Conservation (phyloP, 2,888 invertebrate species). For the Lochmaea crataegi region DNA sequence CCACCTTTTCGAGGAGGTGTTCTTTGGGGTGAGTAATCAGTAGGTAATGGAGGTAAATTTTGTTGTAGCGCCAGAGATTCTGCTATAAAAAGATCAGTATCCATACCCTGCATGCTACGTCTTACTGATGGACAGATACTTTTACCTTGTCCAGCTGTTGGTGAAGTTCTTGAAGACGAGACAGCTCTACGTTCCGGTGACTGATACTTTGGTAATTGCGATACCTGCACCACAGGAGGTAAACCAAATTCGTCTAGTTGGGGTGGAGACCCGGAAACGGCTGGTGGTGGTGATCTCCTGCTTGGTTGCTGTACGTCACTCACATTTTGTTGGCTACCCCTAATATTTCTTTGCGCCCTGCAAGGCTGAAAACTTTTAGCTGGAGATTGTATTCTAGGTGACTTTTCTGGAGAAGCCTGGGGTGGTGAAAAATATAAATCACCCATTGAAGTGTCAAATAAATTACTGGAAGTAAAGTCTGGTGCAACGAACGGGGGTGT, state of each 20-base stretch:
- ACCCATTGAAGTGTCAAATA: conserved; percentile 1
- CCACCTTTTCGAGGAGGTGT: conserved; percentile 1
- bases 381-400: background rate
- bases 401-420: background rate
- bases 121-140: background rate
- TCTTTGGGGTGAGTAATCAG: background rate
- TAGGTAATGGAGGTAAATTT: conserved; percentile 20
- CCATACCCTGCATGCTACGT: background rate
- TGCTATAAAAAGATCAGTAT: conserved; percentile 3
- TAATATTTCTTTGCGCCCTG: background rate
- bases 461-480: background rate
- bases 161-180: background rate
- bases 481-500: background rate
- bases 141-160: background rate
- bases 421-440: background rate
- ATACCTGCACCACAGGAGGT: background rate
- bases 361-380: background rate
- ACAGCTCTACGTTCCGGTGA: background rate
- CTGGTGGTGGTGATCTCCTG: background rate
- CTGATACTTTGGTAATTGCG: background rate
- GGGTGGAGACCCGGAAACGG: background rate
- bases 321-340: background rate
- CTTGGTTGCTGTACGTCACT: background rate
- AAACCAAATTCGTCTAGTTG: background rate
- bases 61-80: background rate